phyloP scores from a whole-genome alignment of 2,797 vertebrate species.

The Pseudotriccus pelzelni region DNA sequence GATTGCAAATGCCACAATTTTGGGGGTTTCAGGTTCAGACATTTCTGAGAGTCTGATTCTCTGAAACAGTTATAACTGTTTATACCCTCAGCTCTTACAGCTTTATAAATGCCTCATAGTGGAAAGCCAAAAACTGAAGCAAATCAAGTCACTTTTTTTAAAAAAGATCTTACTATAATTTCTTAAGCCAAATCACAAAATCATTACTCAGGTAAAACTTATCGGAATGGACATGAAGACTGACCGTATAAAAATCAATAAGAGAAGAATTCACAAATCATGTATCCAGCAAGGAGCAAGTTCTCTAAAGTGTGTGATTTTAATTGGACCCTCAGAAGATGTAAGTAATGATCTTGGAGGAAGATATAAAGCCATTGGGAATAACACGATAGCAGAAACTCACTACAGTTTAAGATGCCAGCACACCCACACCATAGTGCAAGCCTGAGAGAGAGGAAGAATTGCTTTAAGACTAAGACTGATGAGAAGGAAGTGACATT shows the following conservation, averaged over 20 bases:
- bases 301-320: background rate
- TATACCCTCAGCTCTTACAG: background rate
- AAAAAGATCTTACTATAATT: background rate
- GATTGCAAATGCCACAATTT: background rate
- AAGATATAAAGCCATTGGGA: background rate
- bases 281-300: background rate
- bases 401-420: background rate
- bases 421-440: background rate
- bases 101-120: background rate
- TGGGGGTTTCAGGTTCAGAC: background rate
- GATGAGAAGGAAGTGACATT: slow-evolving; percentile 52
- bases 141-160: background rate
- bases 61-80: background rate
- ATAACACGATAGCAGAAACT: background rate
- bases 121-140: background rate
- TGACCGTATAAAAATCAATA: background rate
- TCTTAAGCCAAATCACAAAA: slow-evolving; percentile 1
- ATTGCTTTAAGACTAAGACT: slow-evolving; percentile 30
- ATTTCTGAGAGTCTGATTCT: background rate
- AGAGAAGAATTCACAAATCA: background rate
- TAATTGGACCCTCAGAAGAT: background rate
- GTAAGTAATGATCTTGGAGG: background rate
- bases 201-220: background rate
- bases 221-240: background rate
- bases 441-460: background rate